Base-by-base conservation (phyloP, 2,888 invertebrate genomes). In the Lobophora halterata region DNA sequence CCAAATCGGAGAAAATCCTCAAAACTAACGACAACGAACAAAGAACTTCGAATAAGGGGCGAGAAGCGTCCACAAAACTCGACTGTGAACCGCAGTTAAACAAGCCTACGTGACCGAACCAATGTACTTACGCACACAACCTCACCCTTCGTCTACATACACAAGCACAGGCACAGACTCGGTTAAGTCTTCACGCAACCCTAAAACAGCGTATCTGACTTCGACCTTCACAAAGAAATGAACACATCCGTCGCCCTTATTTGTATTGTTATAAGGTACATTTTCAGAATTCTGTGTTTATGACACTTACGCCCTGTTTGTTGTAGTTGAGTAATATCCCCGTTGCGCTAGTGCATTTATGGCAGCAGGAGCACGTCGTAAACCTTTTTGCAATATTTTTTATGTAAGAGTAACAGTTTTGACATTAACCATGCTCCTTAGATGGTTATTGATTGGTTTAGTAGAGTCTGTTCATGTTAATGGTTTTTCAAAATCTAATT, bases 271-370 rank as follows among this genome's bases (percentile, higher is more conserved):
- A 29, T 64, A 82, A 53, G 45, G 65, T 58, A 17, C 21, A 57
- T 30, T 61, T 60, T 69, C 23, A 47, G 52, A 59, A 58, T 41
- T 40, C 25, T 17, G 23, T 39, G 42, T 42, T 19, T 44, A 38
- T 23, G 48, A 30, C 34, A 29, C 26, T 36, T 51, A 52, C 46
- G 68, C 42, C 67, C 52, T 37, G 68, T 73, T 51, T 6, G 40
- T 10, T 65, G 7, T 48, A 57, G 30, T 7, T 17, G 34, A 49
- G 70, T 71, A 70, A 75, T 75, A 79, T 79, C 81, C 73, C 78
- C 79, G 80, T 79, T 81, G 83, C 80, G 81, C 81, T 81, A 80
- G 82, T 86, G 86, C 86, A 85, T 85, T 85, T 86, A 85, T 80
- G 83, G 83, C 71, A 74, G 72, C 65, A 63, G 59, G 63, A 77